Evolutionary conservation across 2,113 vertebrate genomes (phyloP).

Genomic region (Cepphus grylle): DNA sequence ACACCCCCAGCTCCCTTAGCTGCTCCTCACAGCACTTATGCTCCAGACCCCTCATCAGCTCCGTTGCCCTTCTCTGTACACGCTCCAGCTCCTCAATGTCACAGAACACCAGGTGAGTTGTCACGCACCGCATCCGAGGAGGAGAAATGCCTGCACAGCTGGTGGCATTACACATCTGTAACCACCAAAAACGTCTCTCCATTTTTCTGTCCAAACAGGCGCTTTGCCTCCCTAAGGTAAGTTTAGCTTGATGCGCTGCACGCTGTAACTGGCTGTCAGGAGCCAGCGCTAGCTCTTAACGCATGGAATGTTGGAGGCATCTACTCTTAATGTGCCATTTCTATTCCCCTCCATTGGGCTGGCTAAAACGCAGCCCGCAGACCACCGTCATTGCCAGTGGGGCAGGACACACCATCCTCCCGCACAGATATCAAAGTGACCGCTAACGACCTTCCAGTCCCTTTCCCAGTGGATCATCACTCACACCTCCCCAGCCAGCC

Average conservation of each 20-base stretch:
- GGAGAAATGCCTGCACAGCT: not conserved
- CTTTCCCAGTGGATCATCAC: too few species aligned
- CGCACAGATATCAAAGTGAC: not conserved
- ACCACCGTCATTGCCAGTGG: rapidly evolving
- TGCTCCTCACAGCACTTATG: not conserved
- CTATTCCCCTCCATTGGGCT: not conserved
- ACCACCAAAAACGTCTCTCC: not conserved
- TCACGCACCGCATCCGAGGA: not conserved
- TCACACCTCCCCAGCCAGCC: rapidly evolving
- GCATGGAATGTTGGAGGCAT: rapidly evolving
- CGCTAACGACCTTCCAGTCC: not conserved
- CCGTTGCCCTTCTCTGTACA: not conserved
- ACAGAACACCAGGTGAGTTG: not conserved
- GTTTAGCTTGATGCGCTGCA: not conserved
- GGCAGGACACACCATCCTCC: not conserved
- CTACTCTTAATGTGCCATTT: not conserved
- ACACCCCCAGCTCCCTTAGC: not conserved
- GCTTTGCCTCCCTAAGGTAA: not conserved
- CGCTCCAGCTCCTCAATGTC: not conserved
- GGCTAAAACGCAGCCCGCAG: not conserved
- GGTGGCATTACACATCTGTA: not conserved
- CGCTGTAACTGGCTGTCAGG: not conserved
- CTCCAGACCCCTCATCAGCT: not conserved
- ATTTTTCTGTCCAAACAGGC: not conserved
- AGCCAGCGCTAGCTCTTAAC: not conserved